Evolutionary conservation across 1,140 invertebrate genomes (phyloP), one percentile per base, ranked within the genome.

Genomic region (Hyles euphorbiae): DNA sequence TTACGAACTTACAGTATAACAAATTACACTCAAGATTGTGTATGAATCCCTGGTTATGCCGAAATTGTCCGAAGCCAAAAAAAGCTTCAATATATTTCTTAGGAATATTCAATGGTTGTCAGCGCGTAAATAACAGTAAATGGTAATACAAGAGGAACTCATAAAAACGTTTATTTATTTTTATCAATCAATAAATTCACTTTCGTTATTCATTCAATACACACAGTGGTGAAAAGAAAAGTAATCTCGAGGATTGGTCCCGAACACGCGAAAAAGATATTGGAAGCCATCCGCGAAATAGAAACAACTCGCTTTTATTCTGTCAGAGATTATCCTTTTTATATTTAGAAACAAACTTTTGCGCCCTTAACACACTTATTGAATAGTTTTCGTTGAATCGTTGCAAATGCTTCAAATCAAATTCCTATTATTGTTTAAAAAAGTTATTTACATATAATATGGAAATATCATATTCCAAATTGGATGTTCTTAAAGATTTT

Each of bases 261-360:
- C 59, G 64, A 74, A 73, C 77, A 76, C 71, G 73, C 75, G 76
- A 74, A 66, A 67, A 67, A 68, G 68, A 76, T 74, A 74, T 77
- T 72, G 72, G 68, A 72, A 72, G 56, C 63, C 70, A 74, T 72
- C 65, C 65, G 67, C 59, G 60, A 69, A 71, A 77, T 72, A 73
- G 61, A 64, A 70, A 73, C 67, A 63, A 72, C 57, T 64, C 65
- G 60, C 62, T 62, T 63, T 73, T 70, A 66, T 70, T 67, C 58
- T 64, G 63, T 65, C 68, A 72, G 61, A 78, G 70, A 76, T 74
- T 73, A 76, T 73, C 66, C 48, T 63, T 68, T 65, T 58, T 65
- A 65, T 70, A 71, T 68, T 72, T 65, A 70, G 63, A 67, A 67
- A 65, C 59, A 66, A 71, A 65, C 59, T 64, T 68, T 68, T 51